Conservation (phyloP, 2,113 vertebrate genomes). For the Phocoena sinus region DNA sequence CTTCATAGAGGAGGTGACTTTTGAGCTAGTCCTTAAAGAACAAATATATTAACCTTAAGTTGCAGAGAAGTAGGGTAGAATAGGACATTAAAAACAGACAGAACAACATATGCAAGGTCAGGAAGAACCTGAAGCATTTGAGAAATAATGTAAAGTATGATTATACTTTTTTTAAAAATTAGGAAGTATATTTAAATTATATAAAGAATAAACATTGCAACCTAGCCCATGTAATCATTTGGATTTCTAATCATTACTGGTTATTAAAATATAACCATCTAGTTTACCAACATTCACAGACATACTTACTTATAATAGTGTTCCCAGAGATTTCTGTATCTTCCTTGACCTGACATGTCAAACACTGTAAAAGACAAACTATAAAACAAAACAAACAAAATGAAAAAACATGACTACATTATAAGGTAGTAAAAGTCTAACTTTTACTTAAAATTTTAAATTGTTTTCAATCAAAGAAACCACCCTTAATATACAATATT, state of each 20-base stretch:
- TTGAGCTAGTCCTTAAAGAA: background rate
- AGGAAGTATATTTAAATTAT: background rate
- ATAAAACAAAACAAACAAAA: conserved; percentile 77
- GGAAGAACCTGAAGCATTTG: background rate
- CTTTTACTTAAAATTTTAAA: background rate
- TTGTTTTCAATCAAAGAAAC: conserved; percentile 7
- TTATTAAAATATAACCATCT: background rate
- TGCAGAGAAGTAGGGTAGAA: background rate
- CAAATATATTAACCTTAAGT: background rate
- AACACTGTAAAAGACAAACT: conserved; percentile 99
- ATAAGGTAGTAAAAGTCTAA: background rate
- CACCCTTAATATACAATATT: background rate
- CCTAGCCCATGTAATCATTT: background rate
- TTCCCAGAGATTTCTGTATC: conserved; percentile 99
- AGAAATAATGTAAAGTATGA: background rate
- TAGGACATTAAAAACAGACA: background rate
- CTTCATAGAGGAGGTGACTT: background rate
- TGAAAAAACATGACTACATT: background rate
- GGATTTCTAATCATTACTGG: background rate
- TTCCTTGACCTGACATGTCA: conserved; percentile 99
- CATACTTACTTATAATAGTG: conserved; percentile 98
- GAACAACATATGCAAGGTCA: background rate
- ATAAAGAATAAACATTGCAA: background rate
- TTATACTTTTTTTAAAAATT: background rate
- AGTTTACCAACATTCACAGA: conserved; percentile 27